Base-by-base conservation (phyloP, 1,140 invertebrate species). In the Bicyclus anynana region DNA sequence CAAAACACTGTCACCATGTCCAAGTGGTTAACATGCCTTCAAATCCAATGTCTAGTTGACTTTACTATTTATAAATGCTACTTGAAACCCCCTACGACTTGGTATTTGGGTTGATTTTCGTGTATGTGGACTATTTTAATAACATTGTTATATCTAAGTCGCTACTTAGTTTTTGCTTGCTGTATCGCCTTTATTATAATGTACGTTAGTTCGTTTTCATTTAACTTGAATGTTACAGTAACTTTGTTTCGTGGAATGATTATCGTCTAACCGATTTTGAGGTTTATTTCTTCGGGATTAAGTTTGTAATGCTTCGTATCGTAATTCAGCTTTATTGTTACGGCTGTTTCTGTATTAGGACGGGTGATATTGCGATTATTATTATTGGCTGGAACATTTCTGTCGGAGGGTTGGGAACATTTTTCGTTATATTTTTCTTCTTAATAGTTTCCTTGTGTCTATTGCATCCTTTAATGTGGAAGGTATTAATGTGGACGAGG, bases 311-410 rank as follows among this genome's bases (percentile, higher is more conserved):
- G 0, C 50, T 2, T 10, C 50, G 47, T 23, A 26, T 20, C 18
- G 16, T 50, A 20, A 50, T 27, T 44, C 23, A 37, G 27, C 42
- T 50, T 58, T 54, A 58, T 37, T 60, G 46, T 46, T 62, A 40
- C 47, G 16, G 38, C 44, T 53, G 47, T 50, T 53, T 53, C 49
- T 48, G 23, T 47, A 54, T 53, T 58, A 57, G 51, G 27, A 49
- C 47, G 55, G 40, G 52, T 54, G 58, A 54, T 60, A 53, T 60
- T 48, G 51, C 58, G 47, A 54, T 60, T 60, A 60, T 60, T 60
- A 60, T 60, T 60, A 60, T 60, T 54, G 51, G 50, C 50, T 12
- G n/a, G 21, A 50, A 48, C 23, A 27, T 52, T 53, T 53, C 37
- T 46, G 44, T 59, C 48, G 57, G 42, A 21, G 16, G 58, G 29